A percentile compares a stretch with the other conserved stretches of the same genome.
phyloP scores from a whole-genome alignment of 2,888 invertebrate genomes.

The Carabus problematicus region DNA sequence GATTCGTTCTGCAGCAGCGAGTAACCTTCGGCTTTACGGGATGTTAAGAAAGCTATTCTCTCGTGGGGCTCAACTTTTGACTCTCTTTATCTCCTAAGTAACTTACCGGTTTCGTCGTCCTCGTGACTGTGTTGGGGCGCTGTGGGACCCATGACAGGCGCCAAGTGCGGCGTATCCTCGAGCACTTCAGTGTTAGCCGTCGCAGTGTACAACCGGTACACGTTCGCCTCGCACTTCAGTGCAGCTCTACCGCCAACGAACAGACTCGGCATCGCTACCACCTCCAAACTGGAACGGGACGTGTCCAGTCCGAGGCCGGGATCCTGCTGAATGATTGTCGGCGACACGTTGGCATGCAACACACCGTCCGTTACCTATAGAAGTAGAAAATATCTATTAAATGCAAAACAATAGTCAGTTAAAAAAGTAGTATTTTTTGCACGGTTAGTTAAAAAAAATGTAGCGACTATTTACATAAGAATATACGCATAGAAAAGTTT shows the following conservation, averaged over 20 bases:
- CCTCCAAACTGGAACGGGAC: constrained; percentile 53
- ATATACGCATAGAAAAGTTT: too few species aligned
- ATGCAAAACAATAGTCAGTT: too few species aligned
- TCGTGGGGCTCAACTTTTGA: too few species aligned
- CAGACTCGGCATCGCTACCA: constrained; percentile 51
- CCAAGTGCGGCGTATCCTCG: constrained; percentile 54
- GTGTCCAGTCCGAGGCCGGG: constrained; percentile 50
- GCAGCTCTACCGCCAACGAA: constrained; percentile 53
- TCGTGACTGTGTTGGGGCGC: constrained; percentile 52
- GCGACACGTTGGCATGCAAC: constrained; percentile 50
- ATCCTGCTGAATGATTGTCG: constrained; percentile 48
- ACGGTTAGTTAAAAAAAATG: too few species aligned
- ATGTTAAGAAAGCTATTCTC: too few species aligned
- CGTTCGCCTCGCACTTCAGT: constrained; percentile 53
- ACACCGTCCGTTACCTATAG: constrained; percentile 49
- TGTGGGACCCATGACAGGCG: constrained; percentile 56
- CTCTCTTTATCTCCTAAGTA: background rate
- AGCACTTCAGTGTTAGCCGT: constrained; percentile 51
- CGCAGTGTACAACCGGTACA: constrained; percentile 53
- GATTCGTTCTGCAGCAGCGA: too few species aligned
- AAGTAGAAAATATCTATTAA: too few species aligned
- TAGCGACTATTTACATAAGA: too few species aligned
- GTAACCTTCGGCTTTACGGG: too few species aligned
- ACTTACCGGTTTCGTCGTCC: constrained; percentile 10
- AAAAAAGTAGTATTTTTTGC: too few species aligned